Conservation (phyloP, 2,113 vertebrate species). For the Gopherus flavomarginatus region DNA sequence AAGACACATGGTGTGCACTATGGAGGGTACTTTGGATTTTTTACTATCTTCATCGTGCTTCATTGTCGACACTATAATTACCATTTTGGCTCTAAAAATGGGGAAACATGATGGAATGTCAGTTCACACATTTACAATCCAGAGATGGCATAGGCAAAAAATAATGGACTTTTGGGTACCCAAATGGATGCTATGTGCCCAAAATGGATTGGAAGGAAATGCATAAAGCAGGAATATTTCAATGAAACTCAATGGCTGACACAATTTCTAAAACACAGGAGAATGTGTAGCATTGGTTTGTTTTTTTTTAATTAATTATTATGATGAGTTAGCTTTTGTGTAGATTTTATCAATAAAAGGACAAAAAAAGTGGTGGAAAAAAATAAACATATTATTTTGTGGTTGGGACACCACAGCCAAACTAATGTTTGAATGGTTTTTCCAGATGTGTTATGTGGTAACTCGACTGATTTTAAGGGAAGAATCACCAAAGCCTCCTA, state of each 20-base stretch:
- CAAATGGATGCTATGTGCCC: constrained; percentile 38
- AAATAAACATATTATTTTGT: constrained; percentile 83
- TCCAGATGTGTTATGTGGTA: neutral
- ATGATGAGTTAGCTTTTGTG: constrained; percentile 83
- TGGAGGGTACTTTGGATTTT: constrained; percentile 46
- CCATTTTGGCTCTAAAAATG: neutral
- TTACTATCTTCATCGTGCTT: constrained; percentile 52
- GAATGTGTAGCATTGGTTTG: constrained; percentile 70
- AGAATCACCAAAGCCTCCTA: neutral
- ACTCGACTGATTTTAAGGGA: accelerated
- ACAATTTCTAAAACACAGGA: constrained; percentile 74
- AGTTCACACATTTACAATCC: constrained; percentile 36
- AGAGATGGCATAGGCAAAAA: constrained; percentile 1
- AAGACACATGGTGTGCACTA: constrained; percentile 53
- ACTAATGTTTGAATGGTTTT: constrained; percentile 66
- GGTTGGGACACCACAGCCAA: constrained; percentile 73
- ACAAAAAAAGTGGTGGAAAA: constrained; percentile 70
- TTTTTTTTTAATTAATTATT: constrained; percentile 80
- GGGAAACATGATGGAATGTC: constrained; percentile 5
- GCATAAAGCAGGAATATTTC: constrained; percentile 24
- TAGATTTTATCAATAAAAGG: constrained; percentile 87
- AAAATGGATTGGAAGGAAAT: constrained; percentile 19
- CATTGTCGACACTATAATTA: constrained; percentile 53
- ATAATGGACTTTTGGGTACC: constrained; percentile 23
- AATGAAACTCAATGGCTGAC: constrained; percentile 57